Evolutionary conservation across 2,888 invertebrate genomes (phyloP), one percentile per base, ranked within the genome.

Genomic region (Drosophila conformis): DNA sequence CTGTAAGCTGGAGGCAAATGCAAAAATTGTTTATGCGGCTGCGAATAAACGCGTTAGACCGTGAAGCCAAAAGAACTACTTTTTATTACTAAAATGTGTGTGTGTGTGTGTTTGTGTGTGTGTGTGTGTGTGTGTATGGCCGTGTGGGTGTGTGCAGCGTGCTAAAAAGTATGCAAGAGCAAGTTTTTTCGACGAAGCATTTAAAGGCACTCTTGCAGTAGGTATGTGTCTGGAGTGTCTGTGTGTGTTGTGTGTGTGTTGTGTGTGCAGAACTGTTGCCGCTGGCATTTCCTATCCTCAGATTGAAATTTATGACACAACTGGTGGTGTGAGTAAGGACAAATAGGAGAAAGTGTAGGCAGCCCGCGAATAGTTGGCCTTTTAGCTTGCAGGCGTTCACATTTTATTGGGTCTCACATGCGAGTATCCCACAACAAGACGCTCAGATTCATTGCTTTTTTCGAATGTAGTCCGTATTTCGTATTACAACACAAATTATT

Each of bases 241-340:
- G 25, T 2, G 25, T n/a, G n/a, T n/a, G 18, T 66, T 27, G 25
- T 27, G 33, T 52, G 38, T 49, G 57, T 18, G 25, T n/a, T 66
- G 33, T 49, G 38, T 38, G 54, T n/a, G 25, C n/a, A 48, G 53
- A 46, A 48, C 42, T 64, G n/a, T 35, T 63, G 52, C 69, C 70
- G 46, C 29, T 62, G 56, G 70, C 61, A 60, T 60, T 67, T 73
- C 49, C 59, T 49, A 54, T 73, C 51, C 52, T 21, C 58, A 71
- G 73, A 86, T 88, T 83, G 81, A 89, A 90, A 86, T 90, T 90
- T 86, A 86, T 89, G 89, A 63, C 74, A 73, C 61, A 64, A 58
- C 56, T 52, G 15, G 46, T 1, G 57, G 48, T 33, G 8, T 29
- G 21, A 31, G 33, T 11, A 2, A 2, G 31, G n/a, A 15, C 10